Percentiles rank a stretch among this genome's conserved stretches.
Conservation (phyloP, 1,140 invertebrate genomes). For the Bursaphelenchus mucronatus region DNA sequence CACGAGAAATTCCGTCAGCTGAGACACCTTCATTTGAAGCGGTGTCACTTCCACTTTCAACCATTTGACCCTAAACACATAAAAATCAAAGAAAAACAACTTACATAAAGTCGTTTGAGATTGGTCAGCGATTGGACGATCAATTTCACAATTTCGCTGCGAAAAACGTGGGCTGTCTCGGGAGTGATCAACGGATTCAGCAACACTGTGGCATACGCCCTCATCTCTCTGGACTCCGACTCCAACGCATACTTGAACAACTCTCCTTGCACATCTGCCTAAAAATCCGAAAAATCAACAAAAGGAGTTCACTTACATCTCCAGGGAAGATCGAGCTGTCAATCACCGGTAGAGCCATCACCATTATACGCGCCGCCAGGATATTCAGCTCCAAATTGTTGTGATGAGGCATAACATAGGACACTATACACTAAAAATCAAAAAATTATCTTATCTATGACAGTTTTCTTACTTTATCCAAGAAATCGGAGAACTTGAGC, state of each 20-base stretch:
- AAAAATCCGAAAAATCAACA: slow-evolving; percentile 20
- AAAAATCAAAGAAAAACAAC: slow-evolving; percentile 17
- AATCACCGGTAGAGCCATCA: slow-evolving; percentile 31
- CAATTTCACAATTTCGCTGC: slow-evolving; percentile 24
- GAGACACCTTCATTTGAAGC: not conserved
- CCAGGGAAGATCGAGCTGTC: slow-evolving; percentile 20
- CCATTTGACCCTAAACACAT: slow-evolving; percentile 10
- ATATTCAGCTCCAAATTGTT: slow-evolving; percentile 35
- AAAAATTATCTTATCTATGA: slow-evolving; percentile 13
- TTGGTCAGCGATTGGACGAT: slow-evolving; percentile 34
- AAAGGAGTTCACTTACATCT: slow-evolving; percentile 26
- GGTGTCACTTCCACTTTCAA: not conserved
- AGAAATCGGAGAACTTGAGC: slow-evolving; percentile 26
- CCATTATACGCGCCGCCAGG: slow-evolving; percentile 36
- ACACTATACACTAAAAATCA: slow-evolving; percentile 41
- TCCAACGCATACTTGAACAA: slow-evolving; percentile 39
- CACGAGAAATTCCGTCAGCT: not conserved
- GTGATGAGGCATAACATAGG: slow-evolving; percentile 29
- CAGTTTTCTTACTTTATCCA: slow-evolving; percentile 34
- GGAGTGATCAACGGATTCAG: slow-evolving; percentile 32
- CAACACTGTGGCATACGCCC: slow-evolving; percentile 40
- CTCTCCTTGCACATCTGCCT: slow-evolving; percentile 37
- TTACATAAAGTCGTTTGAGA: slow-evolving; percentile 38
- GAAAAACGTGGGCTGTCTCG: slow-evolving; percentile 35
- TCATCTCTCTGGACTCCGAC: slow-evolving; percentile 40